A percentile compares a stretch with the other conserved stretches of the same genome.
phyloP scores from a whole-genome alignment of 2,113 vertebrate genomes.

The Zosterops hypoxanthus region DNA sequence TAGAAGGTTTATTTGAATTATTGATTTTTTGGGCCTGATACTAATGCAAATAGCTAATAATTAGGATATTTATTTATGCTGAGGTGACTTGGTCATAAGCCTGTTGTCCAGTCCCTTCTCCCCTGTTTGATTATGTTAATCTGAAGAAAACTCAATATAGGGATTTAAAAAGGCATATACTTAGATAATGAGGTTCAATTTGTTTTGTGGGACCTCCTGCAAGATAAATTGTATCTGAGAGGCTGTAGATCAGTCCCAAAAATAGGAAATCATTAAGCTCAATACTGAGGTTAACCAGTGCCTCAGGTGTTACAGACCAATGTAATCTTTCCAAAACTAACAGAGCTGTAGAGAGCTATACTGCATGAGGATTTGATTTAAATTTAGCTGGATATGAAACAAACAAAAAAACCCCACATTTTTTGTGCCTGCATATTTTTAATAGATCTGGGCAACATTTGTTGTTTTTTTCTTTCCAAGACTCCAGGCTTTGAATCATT shows the following conservation, averaged over 20 bases:
- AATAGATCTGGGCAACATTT: conserved; percentile 13
- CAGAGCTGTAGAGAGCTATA: background rate
- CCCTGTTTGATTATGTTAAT: background rate
- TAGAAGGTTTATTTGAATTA: background rate
- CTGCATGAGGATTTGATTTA: background rate
- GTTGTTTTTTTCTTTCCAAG: conserved; percentile 28
- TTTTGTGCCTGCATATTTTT: background rate
- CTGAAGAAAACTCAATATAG: background rate
- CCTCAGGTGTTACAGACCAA: background rate
- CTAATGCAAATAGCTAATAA: background rate
- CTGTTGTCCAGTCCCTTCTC: background rate
- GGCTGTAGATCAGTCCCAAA: background rate
- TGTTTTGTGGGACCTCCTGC: background rate
- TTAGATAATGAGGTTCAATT: background rate
- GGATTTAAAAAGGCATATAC: background rate
- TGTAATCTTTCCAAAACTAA: background rate
- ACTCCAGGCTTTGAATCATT: conserved; percentile 18
- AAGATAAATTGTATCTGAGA: background rate
- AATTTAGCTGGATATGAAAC: conserved; percentile 6
- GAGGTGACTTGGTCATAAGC: background rate
- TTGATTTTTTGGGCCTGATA: background rate
- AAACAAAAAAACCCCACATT: background rate
- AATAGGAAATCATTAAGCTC: background rate
- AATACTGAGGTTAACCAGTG: background rate
- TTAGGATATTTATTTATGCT: background rate